phyloP scores from a whole-genome alignment of 2,888 invertebrate genomes.

The Spisula solida region DNA sequence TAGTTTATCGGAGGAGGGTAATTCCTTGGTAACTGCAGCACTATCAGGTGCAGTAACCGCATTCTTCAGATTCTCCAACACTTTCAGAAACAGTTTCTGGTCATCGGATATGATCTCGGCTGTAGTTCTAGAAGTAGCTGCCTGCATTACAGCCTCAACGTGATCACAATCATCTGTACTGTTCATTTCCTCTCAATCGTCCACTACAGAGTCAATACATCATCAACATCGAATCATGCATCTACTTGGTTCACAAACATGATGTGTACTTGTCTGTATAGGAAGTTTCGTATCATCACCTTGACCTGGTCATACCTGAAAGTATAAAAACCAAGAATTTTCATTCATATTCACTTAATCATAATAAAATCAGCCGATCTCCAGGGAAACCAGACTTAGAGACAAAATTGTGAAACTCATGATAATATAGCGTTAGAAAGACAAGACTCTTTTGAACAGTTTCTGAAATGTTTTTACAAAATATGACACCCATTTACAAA shows the following conservation, averaged over 20 bases:
- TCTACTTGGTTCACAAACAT: not conserved
- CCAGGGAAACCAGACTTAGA: too few species aligned
- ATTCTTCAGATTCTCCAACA: conserved; percentile 69
- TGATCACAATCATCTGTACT: conserved; percentile 8
- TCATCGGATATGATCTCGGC: conserved; percentile 60
- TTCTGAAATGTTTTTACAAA: too few species aligned
- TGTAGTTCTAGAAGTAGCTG: not conserved
- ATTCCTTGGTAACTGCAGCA: not conserved
- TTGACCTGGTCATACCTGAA: not conserved
- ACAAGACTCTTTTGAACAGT: too few species aligned
- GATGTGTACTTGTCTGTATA: not conserved
- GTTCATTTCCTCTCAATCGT: conserved; percentile 3
- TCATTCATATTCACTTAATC: not conserved
- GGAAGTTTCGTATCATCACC: not conserved
- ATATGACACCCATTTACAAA: too few species aligned
- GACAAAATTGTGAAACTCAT: too few species aligned
- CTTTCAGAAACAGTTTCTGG: conserved; percentile 67
- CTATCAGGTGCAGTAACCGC: conserved; percentile 62
- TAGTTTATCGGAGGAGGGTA: conserved; percentile 10
- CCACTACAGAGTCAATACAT: not conserved
- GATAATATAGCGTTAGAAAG: too few species aligned
- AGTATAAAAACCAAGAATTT: not conserved
- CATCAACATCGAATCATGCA: not conserved
- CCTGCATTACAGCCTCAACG: not conserved
- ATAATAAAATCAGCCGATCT: too few species aligned